Evolutionary conservation across 2,888 invertebrate genomes (phyloP), one percentile per base, ranked within the genome.

Genomic region (Drosophila hamatofila): DNA sequence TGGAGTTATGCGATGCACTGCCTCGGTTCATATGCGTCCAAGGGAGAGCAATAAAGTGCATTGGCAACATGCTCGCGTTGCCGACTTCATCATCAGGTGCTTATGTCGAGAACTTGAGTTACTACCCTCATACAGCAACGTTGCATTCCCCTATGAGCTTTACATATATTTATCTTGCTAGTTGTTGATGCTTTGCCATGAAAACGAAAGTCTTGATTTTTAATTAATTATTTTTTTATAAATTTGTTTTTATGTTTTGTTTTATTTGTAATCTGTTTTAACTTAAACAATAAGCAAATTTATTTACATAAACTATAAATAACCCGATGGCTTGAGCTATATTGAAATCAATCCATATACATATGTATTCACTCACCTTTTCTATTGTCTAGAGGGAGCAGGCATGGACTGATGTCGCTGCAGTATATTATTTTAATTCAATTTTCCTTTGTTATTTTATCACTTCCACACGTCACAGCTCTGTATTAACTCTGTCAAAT

Each of bases 31-130:
- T 60, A 58, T 67, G 73, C 64, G 48, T 63, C 44, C 77, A 72
- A 78, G 73, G 68, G 71, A 65, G 59, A 81, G 75, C 79, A 81
- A 82, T 82, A 78, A 83, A 83, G 51, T 75, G 75, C 69, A 83
- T 81, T 72, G 67, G 66, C 68, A 72, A 67, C 83, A 74, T 81
- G 54, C 67, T 70, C 61, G 21, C 49, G 37, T 23, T 57, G 56
- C 48, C 41, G 63, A 44, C 72, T 75, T 71, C 59, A 73, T 59
- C 60, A 69, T 66, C 61, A 70, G 63, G 63, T 70, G 56, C 70
- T 75, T 55, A 41, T 11, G 44, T 21, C 30, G 23, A 39, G 35
- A 46, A 39, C 56, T 25, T n/a, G 51, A 60, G 25, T 56, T 59
- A 42, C 25, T 51, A 25, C 33, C 33, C 11, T 11, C 11, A 3